Evolutionary conservation across 1,140 invertebrate genomes (phyloP).

Genomic region (Acromyrmex heyeri): DNA sequence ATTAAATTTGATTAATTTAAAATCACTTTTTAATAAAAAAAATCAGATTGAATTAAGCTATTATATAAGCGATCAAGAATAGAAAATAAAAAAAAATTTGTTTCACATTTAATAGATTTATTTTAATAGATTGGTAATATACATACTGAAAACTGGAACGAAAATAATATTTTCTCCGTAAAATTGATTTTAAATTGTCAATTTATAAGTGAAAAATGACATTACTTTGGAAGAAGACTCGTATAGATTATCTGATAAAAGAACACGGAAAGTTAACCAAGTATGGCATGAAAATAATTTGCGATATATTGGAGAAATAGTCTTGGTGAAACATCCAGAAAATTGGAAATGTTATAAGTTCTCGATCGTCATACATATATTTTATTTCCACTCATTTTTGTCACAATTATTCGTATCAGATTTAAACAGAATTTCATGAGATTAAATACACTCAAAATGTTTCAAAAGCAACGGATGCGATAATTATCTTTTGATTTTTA

Average conservation of each 20-base stretch:
- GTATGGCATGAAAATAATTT: background rate
- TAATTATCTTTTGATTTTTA: background rate
- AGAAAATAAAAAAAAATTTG: too few relatives aligned
- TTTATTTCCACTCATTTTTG: background rate
- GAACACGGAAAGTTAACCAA: background rate
- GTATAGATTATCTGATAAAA: background rate
- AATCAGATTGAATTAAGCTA: too few relatives aligned
- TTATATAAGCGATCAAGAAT: too few relatives aligned
- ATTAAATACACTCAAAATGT: background rate
- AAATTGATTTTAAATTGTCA: background rate
- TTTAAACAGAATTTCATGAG: background rate
- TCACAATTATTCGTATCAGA: background rate
- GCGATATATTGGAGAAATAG: slow-evolving; percentile 15
- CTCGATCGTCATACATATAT: background rate
- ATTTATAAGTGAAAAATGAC: background rate
- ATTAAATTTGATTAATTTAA: too few relatives aligned
- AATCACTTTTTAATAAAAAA: too few relatives aligned
- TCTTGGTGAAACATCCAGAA: background rate
- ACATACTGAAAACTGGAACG: too few relatives aligned
- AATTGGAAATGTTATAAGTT: background rate
- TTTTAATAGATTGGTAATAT: too few relatives aligned
- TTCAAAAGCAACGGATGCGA: background rate
- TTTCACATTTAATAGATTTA: too few relatives aligned
- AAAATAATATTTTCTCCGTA: too few relatives aligned
- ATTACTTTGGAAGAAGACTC: too few relatives aligned